These are phyloP conservation scores for Dicyrtoma fusca DNA, from an alignment of 2,888 invertebrate species.

Conservation along the genomic window DNA sequence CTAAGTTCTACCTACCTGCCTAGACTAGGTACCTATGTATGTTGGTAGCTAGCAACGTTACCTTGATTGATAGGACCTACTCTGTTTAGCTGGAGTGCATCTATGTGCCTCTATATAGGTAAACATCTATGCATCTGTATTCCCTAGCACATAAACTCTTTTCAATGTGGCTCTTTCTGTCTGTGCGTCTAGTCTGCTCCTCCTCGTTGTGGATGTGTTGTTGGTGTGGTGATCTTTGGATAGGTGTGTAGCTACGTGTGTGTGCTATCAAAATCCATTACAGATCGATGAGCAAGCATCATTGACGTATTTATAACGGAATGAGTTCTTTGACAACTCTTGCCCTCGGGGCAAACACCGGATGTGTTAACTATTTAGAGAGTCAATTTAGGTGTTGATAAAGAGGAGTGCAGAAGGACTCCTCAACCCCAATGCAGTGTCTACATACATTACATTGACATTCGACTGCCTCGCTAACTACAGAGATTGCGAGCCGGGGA, in stretches of 20 bases:
- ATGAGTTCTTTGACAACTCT: constrained; percentile 21
- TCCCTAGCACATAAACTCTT: too few relatives aligned
- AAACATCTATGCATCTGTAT: too few relatives aligned
- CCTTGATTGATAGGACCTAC: background rate
- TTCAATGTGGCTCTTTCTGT: too few relatives aligned
- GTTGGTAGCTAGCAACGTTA: background rate
- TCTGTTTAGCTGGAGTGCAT: too few relatives aligned
- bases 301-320: constrained; percentile 31
- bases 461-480: too few relatives aligned
- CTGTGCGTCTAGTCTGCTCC: too few relatives aligned
- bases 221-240: background rate
- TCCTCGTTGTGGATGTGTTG: too few relatives aligned
- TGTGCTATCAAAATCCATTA: background rate
- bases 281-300: constrained; percentile 18
- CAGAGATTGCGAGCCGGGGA: too few relatives aligned
- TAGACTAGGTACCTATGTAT: background rate
- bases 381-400: constrained; percentile 13
- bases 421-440: too few relatives aligned
- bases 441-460: background rate
- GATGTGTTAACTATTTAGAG: constrained; percentile 15
- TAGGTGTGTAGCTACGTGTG: constrained; percentile 5
- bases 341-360: background rate
- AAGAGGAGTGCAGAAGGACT: background rate
- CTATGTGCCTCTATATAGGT: too few relatives aligned
- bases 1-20: background rate